Base-by-base conservation (phyloP, 2,888 invertebrate species). In the Platerodrilus igneus region DNA sequence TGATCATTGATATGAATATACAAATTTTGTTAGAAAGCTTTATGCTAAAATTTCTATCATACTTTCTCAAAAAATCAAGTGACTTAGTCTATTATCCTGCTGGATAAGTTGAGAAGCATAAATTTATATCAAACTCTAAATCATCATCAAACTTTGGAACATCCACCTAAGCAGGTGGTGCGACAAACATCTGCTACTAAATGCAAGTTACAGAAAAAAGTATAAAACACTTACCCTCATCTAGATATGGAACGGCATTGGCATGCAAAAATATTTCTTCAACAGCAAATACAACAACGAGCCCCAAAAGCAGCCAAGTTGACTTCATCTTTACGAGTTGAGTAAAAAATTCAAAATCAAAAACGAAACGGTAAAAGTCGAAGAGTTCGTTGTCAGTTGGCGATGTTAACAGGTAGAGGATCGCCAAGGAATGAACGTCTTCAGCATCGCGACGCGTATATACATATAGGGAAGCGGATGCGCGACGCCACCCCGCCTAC, bases 141-240 rank as follows among this genome's bases (percentile, higher is more conserved):
- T n/a, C n/a, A n/a, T n/a, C n/a, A n/a, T n/a, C n/a, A n/a, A n/a
- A n/a, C n/a, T n/a, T n/a, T n/a, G n/a, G n/a, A n/a, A n/a, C n/a
- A n/a, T n/a, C n/a, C n/a, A n/a, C n/a, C n/a, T n/a, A n/a, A n/a
- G n/a, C n/a, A n/a, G n/a, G n/a, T n/a, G n/a, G n/a, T n/a, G n/a
- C n/a, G n/a, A n/a, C n/a, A n/a, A n/a, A n/a, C n/a, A n/a, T n/a
- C n/a, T n/a, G n/a, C n/a, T n/a, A n/a, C n/a, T n/a, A n/a, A 19
- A 14, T 15, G 11, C 21, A 37, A 37, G 9, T 29, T 29, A 18
- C 23, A 36, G 19, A 37, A 47, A 37, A 21, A 41, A 26, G 19
- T 17, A 20, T 22, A 27, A 32, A 37, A 60, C n/a, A n/a, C 66
- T 63, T 51, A 67, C 67, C 67, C 28, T 67, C 66, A 25, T 67